These are phyloP conservation scores for Aphis gossypii DNA, from an alignment of 1,140 invertebrate species.

Conservation along the genomic window DNA sequence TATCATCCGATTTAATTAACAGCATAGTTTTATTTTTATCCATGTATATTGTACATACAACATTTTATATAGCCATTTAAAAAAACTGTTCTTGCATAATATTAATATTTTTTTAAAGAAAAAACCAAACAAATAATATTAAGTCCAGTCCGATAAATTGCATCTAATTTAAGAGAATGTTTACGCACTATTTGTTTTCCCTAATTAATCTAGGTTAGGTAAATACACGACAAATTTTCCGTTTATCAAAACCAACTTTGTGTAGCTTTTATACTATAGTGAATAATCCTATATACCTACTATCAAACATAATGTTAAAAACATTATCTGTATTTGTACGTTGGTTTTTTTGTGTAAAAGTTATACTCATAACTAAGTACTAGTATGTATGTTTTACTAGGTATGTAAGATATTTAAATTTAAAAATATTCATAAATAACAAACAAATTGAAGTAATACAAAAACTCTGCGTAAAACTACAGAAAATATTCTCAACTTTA, in stretches of 20 bases:
- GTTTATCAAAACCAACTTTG: background rate
- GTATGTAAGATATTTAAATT: background rate
- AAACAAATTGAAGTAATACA: background rate
- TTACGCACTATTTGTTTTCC: too few species aligned
- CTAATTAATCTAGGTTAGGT: too few species aligned
- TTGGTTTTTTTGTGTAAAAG: background rate
- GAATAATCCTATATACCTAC: background rate
- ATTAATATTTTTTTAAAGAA: background rate
- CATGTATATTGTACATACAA: too few species aligned
- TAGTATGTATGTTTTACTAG: too few species aligned
- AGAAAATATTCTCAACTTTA: background rate
- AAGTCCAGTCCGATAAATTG: background rate
- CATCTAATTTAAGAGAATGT: background rate
- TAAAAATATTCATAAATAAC: background rate
- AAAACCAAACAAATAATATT: background rate
- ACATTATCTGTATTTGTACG: background rate
- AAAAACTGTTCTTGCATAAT: background rate
- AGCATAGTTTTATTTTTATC: background rate
- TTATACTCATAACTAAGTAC: too few species aligned
- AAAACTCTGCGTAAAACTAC: background rate
- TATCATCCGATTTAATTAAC: conserved; percentile 29
- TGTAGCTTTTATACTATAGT: background rate
- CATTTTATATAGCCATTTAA: background rate
- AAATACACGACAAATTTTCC: background rate
- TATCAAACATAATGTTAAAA: background rate